These are phyloP conservation scores for Halocaridina rubra DNA, from an alignment of 2,888 invertebrate genomes.

Conservation along the genomic window DNA sequence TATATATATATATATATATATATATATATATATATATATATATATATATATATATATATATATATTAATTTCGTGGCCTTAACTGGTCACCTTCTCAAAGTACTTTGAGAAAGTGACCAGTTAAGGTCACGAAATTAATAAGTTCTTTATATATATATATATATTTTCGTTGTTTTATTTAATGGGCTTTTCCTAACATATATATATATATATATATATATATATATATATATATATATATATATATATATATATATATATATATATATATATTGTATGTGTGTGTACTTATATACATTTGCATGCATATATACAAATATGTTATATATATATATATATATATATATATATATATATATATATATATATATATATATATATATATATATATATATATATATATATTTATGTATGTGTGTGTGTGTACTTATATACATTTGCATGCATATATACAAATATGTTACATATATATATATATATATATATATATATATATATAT, in stretches of 20 bases:
- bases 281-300: constrained; percentile 41
- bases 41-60: too few species aligned
- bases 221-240: not conserved
- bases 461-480: not conserved
- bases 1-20: too few species aligned
- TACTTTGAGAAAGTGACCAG: too few species aligned
- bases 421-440: not conserved
- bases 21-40: too few species aligned
- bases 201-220: not conserved
- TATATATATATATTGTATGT: constrained; percentile 47
- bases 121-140: too few species aligned
- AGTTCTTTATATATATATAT: too few species aligned
- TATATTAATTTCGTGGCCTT: too few species aligned
- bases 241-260: constrained; percentile 10
- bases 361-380: not conserved
- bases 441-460: constrained; percentile 3
- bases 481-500: not conserved
- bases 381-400: not conserved
- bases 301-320: constrained; percentile 35
- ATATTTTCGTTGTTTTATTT: too few species aligned
- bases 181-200: too few species aligned
- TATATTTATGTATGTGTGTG: not conserved
- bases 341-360: constrained; percentile 3
- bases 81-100: too few species aligned
- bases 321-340: not conserved